Conservation (phyloP, 2,113 vertebrate genomes). For the Solenodon paradoxus region DNA sequence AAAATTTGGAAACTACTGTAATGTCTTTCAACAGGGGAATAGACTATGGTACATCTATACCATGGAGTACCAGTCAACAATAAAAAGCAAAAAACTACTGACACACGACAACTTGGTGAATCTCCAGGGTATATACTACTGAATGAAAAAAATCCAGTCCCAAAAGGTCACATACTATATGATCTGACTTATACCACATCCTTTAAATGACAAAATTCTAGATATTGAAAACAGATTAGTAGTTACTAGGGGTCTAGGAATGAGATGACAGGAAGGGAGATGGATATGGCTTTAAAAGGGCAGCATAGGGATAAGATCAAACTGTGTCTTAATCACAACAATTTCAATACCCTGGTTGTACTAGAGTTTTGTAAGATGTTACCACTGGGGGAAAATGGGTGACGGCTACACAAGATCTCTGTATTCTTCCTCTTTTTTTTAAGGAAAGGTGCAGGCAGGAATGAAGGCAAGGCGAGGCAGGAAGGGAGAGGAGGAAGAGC, state of each 20-base stretch:
- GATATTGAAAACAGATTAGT: neutral
- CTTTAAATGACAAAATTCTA: conserved; percentile 12
- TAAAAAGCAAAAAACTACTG: neutral
- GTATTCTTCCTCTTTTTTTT: too few relatives aligned
- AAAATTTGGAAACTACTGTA: neutral
- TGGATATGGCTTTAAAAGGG: neutral
- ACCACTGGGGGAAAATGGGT: neutral
- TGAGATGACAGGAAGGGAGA: neutral
- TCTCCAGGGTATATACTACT: neutral
- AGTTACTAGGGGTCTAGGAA: neutral
- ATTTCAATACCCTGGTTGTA: neutral
- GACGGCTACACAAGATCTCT: neutral
- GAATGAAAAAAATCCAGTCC: neutral
- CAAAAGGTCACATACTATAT: neutral
- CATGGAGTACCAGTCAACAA: neutral
- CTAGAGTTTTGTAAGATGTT: neutral
- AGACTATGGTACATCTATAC: neutral
- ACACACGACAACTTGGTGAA: neutral
- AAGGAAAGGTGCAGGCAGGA: too few relatives aligned
- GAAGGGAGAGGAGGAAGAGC: too few relatives aligned
- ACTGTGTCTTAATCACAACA: neutral
- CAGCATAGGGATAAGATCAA: neutral
- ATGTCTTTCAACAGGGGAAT: neutral
- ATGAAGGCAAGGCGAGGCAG: too few relatives aligned
- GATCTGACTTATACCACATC: neutral